Evolutionary conservation across 2,113 vertebrate genomes (phyloP).

Genomic region (Emydura subglobosa): DNA sequence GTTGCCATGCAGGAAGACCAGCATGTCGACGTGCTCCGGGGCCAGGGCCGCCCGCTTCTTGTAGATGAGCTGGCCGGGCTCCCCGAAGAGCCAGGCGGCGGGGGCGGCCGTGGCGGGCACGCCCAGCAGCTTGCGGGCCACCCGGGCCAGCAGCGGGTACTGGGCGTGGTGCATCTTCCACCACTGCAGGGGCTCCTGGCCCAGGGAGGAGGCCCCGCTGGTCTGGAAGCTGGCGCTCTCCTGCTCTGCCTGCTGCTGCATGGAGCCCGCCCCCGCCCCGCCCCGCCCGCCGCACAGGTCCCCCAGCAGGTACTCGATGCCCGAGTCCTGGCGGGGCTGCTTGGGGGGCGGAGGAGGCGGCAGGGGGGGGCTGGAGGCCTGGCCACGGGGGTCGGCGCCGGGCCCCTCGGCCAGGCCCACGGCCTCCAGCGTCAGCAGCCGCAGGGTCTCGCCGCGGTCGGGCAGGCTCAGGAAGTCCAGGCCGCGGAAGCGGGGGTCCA

Average conservation of each 20-base stretch:
- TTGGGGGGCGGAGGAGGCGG: not conserved
- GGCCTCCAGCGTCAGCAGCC: conserved; percentile 76
- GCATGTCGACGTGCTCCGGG: conserved; percentile 71
- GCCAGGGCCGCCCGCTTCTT: conserved; percentile 73
- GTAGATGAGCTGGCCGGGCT: conserved; percentile 24
- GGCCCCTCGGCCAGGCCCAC: conserved; percentile 71
- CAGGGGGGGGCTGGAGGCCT: not conserved
- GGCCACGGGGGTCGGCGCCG: not conserved
- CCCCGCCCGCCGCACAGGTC: conserved; percentile 73
- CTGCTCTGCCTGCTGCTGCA: conserved; percentile 77
- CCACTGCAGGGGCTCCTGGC: conserved; percentile 81
- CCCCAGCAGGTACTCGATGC: conserved; percentile 81
- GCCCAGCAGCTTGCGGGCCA: conserved; percentile 73
- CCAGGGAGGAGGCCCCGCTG: conserved; percentile 70
- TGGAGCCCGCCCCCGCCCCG: conserved; percentile 48
- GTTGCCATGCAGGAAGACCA: conserved; percentile 82
- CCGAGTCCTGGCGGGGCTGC: conserved; percentile 57
- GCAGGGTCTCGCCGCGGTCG: conserved; percentile 74
- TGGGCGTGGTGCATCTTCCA: conserved; percentile 79
- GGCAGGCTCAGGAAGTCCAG: conserved; percentile 80
- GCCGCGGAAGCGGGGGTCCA: conserved; percentile 82
- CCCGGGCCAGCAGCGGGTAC: conserved; percentile 76
- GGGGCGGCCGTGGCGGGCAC: conserved; percentile 74
- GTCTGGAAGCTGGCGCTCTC: conserved; percentile 79
- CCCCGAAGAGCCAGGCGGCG: conserved; percentile 51